phyloP scores from a whole-genome alignment of 2,888 invertebrate genomes.

The Pherbina coryleti region DNA sequence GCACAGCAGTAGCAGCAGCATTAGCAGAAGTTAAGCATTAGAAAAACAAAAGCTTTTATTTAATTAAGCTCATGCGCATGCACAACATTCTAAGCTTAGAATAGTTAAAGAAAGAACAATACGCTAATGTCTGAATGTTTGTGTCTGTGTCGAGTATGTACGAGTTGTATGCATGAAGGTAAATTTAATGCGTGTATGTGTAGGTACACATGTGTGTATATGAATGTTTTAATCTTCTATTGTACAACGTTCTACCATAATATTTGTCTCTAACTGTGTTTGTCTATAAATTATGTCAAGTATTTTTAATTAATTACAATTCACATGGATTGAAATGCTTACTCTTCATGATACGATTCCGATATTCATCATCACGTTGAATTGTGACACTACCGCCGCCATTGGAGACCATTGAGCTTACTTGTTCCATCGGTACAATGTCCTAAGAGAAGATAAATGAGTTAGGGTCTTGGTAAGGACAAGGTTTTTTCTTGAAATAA shows the following conservation, averaged over 20 bases:
- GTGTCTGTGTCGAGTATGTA: not conserved
- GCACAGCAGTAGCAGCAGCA: not conserved
- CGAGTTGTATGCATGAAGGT: no score
- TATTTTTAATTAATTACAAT: not conserved
- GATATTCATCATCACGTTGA: constrained; percentile 69
- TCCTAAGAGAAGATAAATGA: constrained; percentile 56
- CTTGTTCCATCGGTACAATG: constrained; percentile 69
- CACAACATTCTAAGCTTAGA: constrained; percentile 14
- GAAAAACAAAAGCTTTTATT: constrained; percentile 42
- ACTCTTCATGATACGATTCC: constrained; percentile 69
- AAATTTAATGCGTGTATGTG: no score
- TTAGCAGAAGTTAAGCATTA: constrained; percentile 16
- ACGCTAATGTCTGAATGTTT: not conserved
- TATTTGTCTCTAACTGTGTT: no score
- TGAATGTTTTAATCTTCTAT: no score
- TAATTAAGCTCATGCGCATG: constrained; percentile 47
- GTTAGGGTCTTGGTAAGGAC: no score
- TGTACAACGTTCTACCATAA: no score
- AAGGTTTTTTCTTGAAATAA: no score
- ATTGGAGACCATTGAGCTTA: constrained; percentile 67
- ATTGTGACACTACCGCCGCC: constrained; percentile 68
- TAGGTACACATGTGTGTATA: no score
- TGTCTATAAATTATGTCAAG: not conserved
- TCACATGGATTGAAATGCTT: constrained; percentile 51
- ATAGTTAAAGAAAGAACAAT: no score